Evolutionary conservation across 1,140 invertebrate genomes (phyloP), one percentile per base, ranked within the genome.

Genomic region (Plectrocnemia conspersa): DNA sequence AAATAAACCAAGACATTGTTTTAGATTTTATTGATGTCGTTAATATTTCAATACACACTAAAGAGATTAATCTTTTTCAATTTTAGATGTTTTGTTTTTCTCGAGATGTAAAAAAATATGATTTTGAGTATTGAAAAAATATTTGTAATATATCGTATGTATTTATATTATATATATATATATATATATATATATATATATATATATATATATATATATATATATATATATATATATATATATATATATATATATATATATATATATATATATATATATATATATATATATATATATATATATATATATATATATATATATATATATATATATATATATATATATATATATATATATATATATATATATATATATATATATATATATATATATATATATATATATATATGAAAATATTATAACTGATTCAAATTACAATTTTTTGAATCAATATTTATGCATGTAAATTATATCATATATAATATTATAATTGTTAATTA

Each of bases 241-340:
- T 13, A 36, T 36, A 36, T 16, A 36, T 36, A 36, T 36, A 13
- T 36, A 36, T 36, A 13, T 36, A 36, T 5, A 16, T 36, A 13
- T 29, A 29, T 29, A 7, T 29, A 29, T 7, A 29, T 29, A 29
- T 7, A 29, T 29, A 7, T 7, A 29, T 29, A 16, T 4, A 36
- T 13, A 4, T 6, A 7, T 36, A 13, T 36, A 36, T 36, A 36
- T 36, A 7, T 7, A 36, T 5, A 13, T 36, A 36, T 13, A 36
- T 36, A 36, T 36, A 13, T 36, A 36, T 36, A 36, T 36, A 36
- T 13, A 36, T 13, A 36, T 36, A 13, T 36, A 36, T 36, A 13
- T 36, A 7, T 36, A 36, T 36, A 36, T 36, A 36, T 36, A 36
- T 36, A 13, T 36, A 36, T 13, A 36, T 36, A 36, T 13, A 36